Evolutionary conservation across 2,797 vertebrate species (phyloP), one percentile per base, ranked within the genome.

Genomic region (Gouania willdenowi): DNA sequence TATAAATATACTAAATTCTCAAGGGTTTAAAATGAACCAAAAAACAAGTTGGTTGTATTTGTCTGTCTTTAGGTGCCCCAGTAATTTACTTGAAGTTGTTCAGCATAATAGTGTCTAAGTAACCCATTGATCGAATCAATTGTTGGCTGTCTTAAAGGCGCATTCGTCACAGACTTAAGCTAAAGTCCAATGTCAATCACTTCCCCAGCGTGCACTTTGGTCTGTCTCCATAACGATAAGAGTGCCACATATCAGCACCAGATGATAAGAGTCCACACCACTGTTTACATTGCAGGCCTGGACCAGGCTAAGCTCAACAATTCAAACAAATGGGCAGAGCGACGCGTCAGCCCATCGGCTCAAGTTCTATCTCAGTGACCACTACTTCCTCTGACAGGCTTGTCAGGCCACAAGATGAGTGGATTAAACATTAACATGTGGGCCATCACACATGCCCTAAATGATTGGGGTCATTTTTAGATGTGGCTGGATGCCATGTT

Each of bases 391-490:
- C 62, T 53, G 28, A 64, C 52, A 66, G 63, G 66, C 34, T 63
- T 61, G 61, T 54, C 68, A 61, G 43, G 36, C 69, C 72, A 66
- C 60, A 56, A 51, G 50, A 67, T 51, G 13, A 39, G 29, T 21
- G 18, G 70, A 58, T 83, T 81, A 78, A 82, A 57, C 57, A 86
- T 86, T 84, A 82, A 83, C 76, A 26, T 7, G 3, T 52, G 24
- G 33, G 28, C 10, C 33, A 33, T 32, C 26, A 24, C 14, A 22
- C 33, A 29, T 8, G 21, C 46, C 41, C 31, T 33, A 26, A 51
- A 31, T 48, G 30, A 34, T 58, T 23, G 35, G 11, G 18, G 32
- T 48, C 34, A 28, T 38, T 57, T 10, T 34, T 46, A 21, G 26
- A 42, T 43, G 36, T 16, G 31, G 23, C 22, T 63, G 30, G 26